Base-by-base conservation (phyloP, 2,888 invertebrate genomes). In the Odiellus spinosus region DNA sequence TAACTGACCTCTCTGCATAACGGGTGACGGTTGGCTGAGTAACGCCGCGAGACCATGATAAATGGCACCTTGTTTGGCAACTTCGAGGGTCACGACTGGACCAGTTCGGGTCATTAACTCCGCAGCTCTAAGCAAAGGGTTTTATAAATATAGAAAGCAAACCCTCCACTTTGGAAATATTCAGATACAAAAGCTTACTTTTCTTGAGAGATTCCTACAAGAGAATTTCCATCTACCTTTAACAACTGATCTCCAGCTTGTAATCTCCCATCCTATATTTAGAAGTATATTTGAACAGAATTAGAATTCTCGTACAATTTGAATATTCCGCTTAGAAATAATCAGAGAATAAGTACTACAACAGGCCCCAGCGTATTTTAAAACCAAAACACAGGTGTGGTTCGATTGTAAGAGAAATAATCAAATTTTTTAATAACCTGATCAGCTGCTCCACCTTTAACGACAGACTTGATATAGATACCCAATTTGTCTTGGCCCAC, bases 391-490 rank as follows among this genome's bases (percentile, higher is more conserved):
- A n/a, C n/a, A n/a, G n/a, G n/a, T n/a, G n/a, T n/a, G n/a, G n/a
- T n/a, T n/a, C n/a, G n/a, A n/a, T n/a, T n/a, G n/a, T n/a, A n/a
- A n/a, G n/a, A n/a, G n/a, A n/a, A n/a, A n/a, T n/a, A n/a, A n/a
- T n/a, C n/a, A n/a, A n/a, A n/a, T n/a, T n/a, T n/a, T n/a, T 6
- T 26, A 26, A 26, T 61, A 59, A 70, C 69, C 58, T 62, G 54
- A 52, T 68, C 67, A 39, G 73, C 73, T 40, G 71, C 69, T 8
- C 69, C 69, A 19, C 68, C 91, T 51, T 88, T 80, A 35, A 98
- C 95, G 21, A 98, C 95, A 17, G 93, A 93, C 71, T 98, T 98
- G 55, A 98, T 91, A 71, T 96, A 98, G 64, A 98, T 98, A 40
- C 98, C 96, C 52, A 90, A 72, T 58, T 87, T 78, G 59, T 77